A percentile compares a stretch with the other conserved stretches of the same genome.
phyloP scores from a whole-genome alignment of 2,888 invertebrate genomes.

The Drosophila mettleri region DNA sequence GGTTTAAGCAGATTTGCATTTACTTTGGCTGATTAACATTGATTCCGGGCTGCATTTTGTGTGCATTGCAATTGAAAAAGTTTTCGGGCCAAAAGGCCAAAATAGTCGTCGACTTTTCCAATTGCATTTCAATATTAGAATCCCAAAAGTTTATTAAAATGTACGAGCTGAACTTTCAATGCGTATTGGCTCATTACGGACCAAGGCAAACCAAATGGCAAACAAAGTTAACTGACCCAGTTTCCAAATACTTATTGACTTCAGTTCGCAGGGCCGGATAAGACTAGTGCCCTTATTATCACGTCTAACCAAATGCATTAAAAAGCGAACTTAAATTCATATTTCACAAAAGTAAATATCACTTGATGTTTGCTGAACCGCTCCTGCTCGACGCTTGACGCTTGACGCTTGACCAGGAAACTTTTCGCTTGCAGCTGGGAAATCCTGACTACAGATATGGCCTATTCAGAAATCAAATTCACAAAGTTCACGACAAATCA shows the following conservation, averaged over 20 bases:
- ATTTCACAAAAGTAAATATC: background rate
- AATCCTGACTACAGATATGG: conserved; percentile 24
- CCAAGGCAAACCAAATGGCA: conserved; percentile 33
- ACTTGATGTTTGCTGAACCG: background rate
- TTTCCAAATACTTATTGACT: conserved; percentile 36
- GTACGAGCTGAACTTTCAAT: conserved; percentile 29
- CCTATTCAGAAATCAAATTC: conserved; percentile 66
- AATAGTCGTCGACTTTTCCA: conserved; percentile 45
- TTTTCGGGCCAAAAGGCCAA: conserved; percentile 28
- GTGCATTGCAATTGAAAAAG: conserved; percentile 65
- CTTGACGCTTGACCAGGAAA: conserved; percentile 30
- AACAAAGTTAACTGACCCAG: conserved; percentile 66
- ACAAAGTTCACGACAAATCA: conserved; percentile 74
- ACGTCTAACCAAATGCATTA: background rate
- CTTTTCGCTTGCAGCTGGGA: conserved; percentile 14
- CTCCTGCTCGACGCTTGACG: conserved; percentile 28
- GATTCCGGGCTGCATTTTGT: conserved; percentile 33
- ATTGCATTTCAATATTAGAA: conserved; percentile 41
- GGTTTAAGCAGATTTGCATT: conserved; percentile 31
- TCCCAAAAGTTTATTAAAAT: conserved; percentile 59
- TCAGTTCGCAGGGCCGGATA: conserved; percentile 15
- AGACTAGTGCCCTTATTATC: background rate
- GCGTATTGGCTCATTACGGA: conserved; percentile 55
- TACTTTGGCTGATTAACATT: conserved; percentile 41
- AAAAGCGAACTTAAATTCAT: background rate